phyloP scores from a whole-genome alignment of 2,113 vertebrate species.

The Apteryx owenii region DNA sequence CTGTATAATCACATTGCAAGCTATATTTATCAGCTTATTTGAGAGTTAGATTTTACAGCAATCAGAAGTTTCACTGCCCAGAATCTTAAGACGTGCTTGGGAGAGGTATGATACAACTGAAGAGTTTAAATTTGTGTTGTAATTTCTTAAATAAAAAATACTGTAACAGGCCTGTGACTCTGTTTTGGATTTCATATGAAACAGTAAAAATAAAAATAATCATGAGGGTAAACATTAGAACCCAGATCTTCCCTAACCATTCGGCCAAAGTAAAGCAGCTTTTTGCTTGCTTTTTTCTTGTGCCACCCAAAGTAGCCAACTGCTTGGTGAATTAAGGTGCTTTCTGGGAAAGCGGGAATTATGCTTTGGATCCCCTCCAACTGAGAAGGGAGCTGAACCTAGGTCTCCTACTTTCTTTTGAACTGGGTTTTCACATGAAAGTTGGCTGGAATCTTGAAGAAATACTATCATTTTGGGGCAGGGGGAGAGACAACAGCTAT shows the following conservation, averaged over 20 bases:
- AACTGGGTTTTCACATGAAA: not conserved
- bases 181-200: not conserved
- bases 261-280: not conserved
- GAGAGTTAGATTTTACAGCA: conserved; percentile 44
- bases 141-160: not conserved
- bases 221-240: not conserved
- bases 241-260: not conserved
- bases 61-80: not conserved
- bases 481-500: not conserved
- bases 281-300: not conserved
- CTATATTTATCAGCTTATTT: conserved; percentile 54
- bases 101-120: not conserved
- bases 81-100: conserved; percentile 29
- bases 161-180: not conserved
- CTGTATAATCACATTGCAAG: conserved; percentile 42
- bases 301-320: not conserved
- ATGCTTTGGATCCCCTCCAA: not conserved
- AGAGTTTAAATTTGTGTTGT: not conserved
- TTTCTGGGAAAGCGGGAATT: not conserved
- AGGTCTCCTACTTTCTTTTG: not conserved
- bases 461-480: not conserved
- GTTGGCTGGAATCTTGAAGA: not conserved
- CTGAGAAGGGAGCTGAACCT: not conserved
- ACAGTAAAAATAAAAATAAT: not conserved
- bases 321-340: not conserved